Percentiles rank a stretch among this genome's conserved stretches.
Evolutionary conservation across 2,888 invertebrate genomes (phyloP).

Genomic region (Yponomeuta sedellus): DNA sequence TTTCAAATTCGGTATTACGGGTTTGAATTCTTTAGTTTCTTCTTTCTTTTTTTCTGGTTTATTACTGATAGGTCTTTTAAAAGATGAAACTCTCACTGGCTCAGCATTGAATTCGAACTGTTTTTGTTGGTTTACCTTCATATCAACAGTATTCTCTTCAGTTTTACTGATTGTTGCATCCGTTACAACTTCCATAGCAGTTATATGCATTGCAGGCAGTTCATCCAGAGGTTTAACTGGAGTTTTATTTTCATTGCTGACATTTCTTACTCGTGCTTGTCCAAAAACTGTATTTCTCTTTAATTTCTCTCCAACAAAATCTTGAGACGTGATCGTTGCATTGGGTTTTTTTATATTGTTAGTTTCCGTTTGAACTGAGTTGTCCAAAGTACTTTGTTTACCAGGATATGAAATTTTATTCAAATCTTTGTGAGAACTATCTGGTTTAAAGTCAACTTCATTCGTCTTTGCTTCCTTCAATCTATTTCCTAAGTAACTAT

Average conservation of each 20-base stretch:
- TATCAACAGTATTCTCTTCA: constrained; percentile 13
- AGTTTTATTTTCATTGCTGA: constrained; percentile 10
- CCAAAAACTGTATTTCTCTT: constrained; percentile 61
- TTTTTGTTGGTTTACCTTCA: background rate
- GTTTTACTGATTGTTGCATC: constrained; percentile 16
- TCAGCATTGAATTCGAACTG: background rate
- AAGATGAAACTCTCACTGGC: constrained; percentile 17
- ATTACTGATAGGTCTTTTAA: constrained; percentile 25
- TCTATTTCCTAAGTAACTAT: background rate
- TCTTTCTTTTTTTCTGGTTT: constrained; percentile 21
- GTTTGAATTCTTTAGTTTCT: background rate
- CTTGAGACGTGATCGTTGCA: background rate
- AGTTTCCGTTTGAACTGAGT: constrained; percentile 10
- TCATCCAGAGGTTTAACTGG: constrained; percentile 3
- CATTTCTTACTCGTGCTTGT: constrained; percentile 53
- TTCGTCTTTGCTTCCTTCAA: background rate
- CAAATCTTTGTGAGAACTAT: background rate
- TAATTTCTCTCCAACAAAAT: constrained; percentile 40
- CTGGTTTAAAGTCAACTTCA: constrained; percentile 9
- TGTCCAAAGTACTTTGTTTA: background rate
- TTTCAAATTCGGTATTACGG: background rate
- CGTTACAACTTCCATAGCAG: constrained; percentile 10
- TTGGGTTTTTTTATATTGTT: constrained; percentile 16
- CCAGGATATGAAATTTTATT: background rate
- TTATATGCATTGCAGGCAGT: background rate